Evolutionary conservation across 2,113 vertebrate genomes (phyloP), one percentile per base, ranked within the genome.

Genomic region (Cavia aperea): DNA sequence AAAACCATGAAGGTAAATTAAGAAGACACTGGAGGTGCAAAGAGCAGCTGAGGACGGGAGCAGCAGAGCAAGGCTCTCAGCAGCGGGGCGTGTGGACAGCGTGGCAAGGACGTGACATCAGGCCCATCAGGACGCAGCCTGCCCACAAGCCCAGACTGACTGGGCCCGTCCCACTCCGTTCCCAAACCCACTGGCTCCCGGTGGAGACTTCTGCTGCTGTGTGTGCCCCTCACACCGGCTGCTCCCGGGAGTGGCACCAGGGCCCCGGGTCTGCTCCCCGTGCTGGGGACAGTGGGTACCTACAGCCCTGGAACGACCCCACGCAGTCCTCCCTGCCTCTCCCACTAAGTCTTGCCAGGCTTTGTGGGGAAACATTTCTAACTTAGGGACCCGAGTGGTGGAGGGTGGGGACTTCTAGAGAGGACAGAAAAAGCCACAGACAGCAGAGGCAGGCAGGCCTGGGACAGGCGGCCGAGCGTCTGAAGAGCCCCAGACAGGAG

Each of bases 31-130:
- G n/a, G 5, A 31, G 26, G 46, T 10, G 72, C 8, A 33, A 23
- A 46, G 33, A 5, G 21, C 18, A 23, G 3, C 13, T 0, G 54
- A 79, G n/a, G 58, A 3, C 23, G 1, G n/a, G 3, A 1, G 16
- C 1, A 6, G 39, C 1, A 3, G 0, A 9, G 1, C 0, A 9
- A 31, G n/a, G 13, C 24, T 3, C 15, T 18, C 0, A 5, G 23
- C 29, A 83, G 78, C 1, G 4, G 13, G 63, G 14, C 11, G 3
- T 15, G 73, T 15, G 1, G 4, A 23, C 12, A 7, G 39, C 4
- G 2, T 13, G 23, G 26, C 72, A 24, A 46, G 24, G 73, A 46
- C 43, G 24, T 7, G 73, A 75, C 39, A 24, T 23, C 12, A 2
- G 21, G 73, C 43, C 0, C 39, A 26, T 7, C 13, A 29, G 24